These are phyloP conservation scores for Apocheima hispidaria DNA, from an alignment of 2,888 invertebrate species.

Conservation along the genomic window DNA sequence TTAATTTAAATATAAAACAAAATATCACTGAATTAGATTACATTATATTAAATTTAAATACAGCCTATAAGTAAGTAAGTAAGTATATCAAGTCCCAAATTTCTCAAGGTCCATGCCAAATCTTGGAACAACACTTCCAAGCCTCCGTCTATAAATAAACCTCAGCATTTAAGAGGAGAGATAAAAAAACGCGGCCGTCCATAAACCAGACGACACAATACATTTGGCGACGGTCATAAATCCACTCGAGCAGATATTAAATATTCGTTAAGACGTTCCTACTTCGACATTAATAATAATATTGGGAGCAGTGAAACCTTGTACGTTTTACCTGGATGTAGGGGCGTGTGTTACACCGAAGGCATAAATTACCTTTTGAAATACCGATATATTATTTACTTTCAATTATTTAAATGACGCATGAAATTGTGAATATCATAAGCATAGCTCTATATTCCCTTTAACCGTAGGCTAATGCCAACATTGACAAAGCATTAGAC, in stretches of 20 bases:
- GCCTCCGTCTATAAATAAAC: conserved; percentile 39
- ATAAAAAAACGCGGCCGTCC: conserved; percentile 41
- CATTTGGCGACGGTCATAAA: conserved; percentile 66
- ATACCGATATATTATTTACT: too few relatives aligned
- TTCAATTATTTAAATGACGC: too few relatives aligned
- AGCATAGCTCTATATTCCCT: too few relatives aligned
- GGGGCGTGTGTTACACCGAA: conserved; percentile 35
- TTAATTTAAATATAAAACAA: too few relatives aligned
- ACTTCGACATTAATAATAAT: conserved; percentile 77
- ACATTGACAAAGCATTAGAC: too few relatives aligned
- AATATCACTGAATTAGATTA: too few relatives aligned
- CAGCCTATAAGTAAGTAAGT: too few relatives aligned
- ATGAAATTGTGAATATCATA: too few relatives aligned
- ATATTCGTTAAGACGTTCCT: conserved; percentile 79
- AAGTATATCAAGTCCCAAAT: neutral
- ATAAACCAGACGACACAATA: conserved; percentile 63
- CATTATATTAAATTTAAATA: too few relatives aligned
- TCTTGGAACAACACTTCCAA: neutral
- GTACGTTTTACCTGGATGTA: conserved; percentile 43
- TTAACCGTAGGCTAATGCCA: too few relatives aligned
- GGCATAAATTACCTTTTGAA: neutral
- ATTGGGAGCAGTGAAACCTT: conserved; percentile 63
- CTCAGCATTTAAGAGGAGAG: conserved; percentile 31
- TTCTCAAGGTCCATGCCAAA: conserved; percentile 1
- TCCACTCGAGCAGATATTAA: conserved; percentile 70